These are phyloP conservation scores for Coluber constrictor DNA, from an alignment of 2,797 vertebrate species.

Conservation along the genomic window DNA sequence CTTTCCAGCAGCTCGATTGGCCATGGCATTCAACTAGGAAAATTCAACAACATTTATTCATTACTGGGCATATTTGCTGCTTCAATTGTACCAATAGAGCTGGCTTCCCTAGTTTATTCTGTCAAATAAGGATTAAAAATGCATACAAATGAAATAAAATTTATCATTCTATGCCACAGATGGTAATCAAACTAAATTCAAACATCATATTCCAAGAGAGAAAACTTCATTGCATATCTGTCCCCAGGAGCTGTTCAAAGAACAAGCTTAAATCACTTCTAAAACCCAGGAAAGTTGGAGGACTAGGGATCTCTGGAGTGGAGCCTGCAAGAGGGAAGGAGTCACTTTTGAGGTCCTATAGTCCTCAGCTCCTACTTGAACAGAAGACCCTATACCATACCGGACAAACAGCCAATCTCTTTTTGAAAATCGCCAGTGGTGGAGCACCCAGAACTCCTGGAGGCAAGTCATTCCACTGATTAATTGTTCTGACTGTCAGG, in stretches of 20 bases:
- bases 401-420: not conserved
- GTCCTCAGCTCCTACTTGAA: not conserved
- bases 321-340: not conserved
- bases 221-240: not conserved
- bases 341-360: not conserved
- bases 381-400: not conserved
- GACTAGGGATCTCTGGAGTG: not conserved
- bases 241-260: not conserved
- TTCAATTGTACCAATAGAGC: not conserved
- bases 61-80: not conserved
- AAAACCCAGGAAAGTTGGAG: not conserved
- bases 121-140: not conserved
- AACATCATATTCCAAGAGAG: not conserved
- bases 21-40: constrained; percentile 79
- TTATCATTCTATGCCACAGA: not conserved
- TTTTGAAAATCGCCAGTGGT: not conserved
- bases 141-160: not conserved
- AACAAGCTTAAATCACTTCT: not conserved
- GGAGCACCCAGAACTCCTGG: not conserved
- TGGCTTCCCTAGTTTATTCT: not conserved
- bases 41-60: constrained; percentile 12
- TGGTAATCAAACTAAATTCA: not conserved
- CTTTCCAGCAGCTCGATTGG: constrained; percentile 80
- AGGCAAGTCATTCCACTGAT: not conserved
- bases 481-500: not conserved